These are phyloP conservation scores for Sclerurus mexicanus DNA, from an alignment of 2,113 vertebrate genomes.

Conservation along the genomic window DNA sequence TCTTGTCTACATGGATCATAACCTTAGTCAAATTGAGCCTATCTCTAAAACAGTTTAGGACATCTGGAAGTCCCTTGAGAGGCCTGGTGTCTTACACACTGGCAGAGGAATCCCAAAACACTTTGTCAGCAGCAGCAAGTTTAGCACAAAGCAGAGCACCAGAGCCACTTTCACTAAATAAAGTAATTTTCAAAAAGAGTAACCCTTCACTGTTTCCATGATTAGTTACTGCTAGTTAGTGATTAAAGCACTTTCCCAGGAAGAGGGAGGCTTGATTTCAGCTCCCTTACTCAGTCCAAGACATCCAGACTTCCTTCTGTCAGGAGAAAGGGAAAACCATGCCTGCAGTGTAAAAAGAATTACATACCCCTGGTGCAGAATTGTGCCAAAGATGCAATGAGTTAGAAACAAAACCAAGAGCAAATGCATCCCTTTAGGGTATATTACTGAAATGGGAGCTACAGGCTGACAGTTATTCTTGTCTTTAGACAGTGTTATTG, in stretches of 20 bases:
- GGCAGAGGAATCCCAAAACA: background rate
- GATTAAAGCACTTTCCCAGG: background rate
- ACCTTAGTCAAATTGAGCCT: background rate
- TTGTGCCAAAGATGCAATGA: background rate
- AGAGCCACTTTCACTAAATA: background rate
- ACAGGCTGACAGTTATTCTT: background rate
- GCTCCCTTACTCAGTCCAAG: background rate
- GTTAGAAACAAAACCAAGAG: background rate
- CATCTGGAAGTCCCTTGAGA: background rate
- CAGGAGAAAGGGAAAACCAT: background rate
- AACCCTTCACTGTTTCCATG: background rate
- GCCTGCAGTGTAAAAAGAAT: background rate
- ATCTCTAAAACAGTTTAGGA: background rate
- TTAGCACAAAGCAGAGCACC: background rate
- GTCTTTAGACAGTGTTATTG: background rate
- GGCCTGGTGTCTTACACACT: background rate
- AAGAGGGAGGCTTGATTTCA: background rate
- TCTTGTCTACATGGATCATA: background rate
- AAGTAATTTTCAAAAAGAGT: background rate
- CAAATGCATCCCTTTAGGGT: background rate
- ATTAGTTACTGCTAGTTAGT: background rate
- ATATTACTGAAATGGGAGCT: background rate
- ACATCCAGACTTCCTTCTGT: background rate
- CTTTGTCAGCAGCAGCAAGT: background rate
- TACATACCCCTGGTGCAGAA: background rate